phyloP scores from a whole-genome alignment of 2,113 vertebrate genomes.

The Globicephala melas region DNA sequence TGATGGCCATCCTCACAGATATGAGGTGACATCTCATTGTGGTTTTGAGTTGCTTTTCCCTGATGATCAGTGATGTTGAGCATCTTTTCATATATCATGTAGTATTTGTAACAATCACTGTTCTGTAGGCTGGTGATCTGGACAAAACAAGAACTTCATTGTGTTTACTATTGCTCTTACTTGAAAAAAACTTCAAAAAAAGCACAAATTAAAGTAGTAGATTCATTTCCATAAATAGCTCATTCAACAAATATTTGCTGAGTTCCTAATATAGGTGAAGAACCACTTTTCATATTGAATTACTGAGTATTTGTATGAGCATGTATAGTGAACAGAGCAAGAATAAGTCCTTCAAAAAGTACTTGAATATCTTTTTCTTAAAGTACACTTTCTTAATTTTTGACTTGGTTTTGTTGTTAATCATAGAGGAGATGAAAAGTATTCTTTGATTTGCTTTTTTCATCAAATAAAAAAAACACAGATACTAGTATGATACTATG shows the following conservation, averaged over 20 bases:
- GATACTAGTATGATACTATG: neutral
- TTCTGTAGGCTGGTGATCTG: neutral
- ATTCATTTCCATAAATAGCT: neutral
- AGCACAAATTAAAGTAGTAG: conserved; percentile 53
- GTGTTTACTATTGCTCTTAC: conserved; percentile 41
- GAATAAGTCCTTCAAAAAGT: conserved; percentile 16
- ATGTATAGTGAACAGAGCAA: neutral
- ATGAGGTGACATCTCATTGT: neutral
- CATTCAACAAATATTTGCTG: neutral
- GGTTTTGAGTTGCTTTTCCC: neutral
- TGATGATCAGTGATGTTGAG: neutral
- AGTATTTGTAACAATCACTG: neutral
- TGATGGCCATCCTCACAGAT: neutral
- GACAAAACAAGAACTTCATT: neutral
- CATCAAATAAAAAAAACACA: neutral
- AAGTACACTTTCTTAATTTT: conserved; percentile 51
- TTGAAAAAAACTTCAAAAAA: conserved; percentile 42
- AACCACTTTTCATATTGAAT: conserved; percentile 13
- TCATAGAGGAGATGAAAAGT: conserved; percentile 33
- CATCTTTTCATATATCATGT: neutral
- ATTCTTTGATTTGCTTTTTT: conserved; percentile 43
- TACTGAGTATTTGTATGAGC: neutral
- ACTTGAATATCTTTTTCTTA: neutral
- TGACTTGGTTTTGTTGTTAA: conserved; percentile 59
- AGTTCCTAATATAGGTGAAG: conserved; percentile 30